Evolutionary conservation across 2,113 vertebrate species (phyloP), one percentile per base, ranked within the genome.

Genomic region (Clarias batrachus): DNA sequence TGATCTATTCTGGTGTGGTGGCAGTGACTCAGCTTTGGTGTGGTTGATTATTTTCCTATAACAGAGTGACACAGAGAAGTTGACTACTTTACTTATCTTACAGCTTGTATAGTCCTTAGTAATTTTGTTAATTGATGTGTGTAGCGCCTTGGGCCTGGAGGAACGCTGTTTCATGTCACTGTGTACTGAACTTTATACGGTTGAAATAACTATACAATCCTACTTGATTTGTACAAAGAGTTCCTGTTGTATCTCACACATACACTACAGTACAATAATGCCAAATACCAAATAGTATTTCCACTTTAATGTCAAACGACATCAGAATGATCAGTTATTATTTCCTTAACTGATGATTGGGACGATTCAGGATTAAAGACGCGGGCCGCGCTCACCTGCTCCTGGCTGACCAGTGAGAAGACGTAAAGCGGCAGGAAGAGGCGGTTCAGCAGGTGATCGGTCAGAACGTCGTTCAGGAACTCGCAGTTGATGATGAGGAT

Each of bases 401-500:
- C 97, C 13, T 96, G 96, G 90, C 93, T 96, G 78, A 98, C 97
- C 93, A 99, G 91, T 0, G 98, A 99, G 92, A 95, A 99, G 77
- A 99, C 98, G 0, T 99, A 99, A 27, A 99, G 97, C 0, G 98
- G 98, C 88, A 99, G 94, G 92, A 99, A 99, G 60, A 99, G 96
- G 25, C 98, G 96, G 89, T 99, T 99, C 81, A 99, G 97, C 60
- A 99, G 93, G 93, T 99, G 98, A 89, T 99, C 98, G 0, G 97
- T 99, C 90, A 99, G 92, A 52, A 99, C 98, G 0, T 99, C 98
- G 0, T 97, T 99, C n/a, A 99, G 96, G 91, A 99, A 99, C 94
- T 99, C 98, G 82, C 98, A 99, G 91, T 98, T 97, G 92, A 99
- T 99, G 89, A 97, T 99, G 71, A 99, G 96, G 88, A 99, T 99